Conservation (phyloP, 2,113 vertebrate species). For the Carlito syrichta region DNA sequence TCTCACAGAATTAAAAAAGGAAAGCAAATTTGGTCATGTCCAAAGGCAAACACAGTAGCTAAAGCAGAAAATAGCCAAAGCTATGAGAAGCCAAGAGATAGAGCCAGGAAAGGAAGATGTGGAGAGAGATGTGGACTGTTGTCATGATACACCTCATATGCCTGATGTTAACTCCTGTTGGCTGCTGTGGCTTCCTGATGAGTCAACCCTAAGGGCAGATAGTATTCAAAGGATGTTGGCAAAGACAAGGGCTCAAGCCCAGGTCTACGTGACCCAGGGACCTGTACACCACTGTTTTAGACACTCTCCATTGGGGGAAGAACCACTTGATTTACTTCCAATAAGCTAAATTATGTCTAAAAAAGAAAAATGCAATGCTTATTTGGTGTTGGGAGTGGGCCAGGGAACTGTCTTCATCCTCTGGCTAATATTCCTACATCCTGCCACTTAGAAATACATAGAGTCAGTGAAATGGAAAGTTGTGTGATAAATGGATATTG, state of each 20-base stretch:
- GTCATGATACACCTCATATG: background rate
- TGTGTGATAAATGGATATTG: background rate
- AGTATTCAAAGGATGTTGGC: background rate
- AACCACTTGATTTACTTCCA: slow-evolving; percentile 17
- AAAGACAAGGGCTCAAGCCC: background rate
- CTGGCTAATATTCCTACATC: slow-evolving; percentile 10
- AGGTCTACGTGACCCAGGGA: background rate
- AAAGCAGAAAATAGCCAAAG: background rate
- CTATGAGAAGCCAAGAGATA: background rate
- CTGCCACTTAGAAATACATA: slow-evolving; percentile 33
- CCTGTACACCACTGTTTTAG: background rate
- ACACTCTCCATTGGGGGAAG: background rate
- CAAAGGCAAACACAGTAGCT: background rate
- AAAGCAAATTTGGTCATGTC: background rate
- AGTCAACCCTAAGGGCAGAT: background rate
- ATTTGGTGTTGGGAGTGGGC: background rate
- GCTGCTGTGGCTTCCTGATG: background rate
- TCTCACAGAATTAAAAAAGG: background rate
- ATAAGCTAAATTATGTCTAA: background rate
- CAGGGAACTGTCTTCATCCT: background rate
- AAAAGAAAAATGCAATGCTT: background rate
- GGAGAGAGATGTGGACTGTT: background rate
- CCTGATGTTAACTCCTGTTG: background rate
- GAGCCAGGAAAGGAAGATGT: background rate
- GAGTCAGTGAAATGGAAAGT: background rate